These are phyloP conservation scores for Stylophora pistillata DNA, from an alignment of 64 coral and sea anemone genomes.

Conservation along the genomic window DNA sequence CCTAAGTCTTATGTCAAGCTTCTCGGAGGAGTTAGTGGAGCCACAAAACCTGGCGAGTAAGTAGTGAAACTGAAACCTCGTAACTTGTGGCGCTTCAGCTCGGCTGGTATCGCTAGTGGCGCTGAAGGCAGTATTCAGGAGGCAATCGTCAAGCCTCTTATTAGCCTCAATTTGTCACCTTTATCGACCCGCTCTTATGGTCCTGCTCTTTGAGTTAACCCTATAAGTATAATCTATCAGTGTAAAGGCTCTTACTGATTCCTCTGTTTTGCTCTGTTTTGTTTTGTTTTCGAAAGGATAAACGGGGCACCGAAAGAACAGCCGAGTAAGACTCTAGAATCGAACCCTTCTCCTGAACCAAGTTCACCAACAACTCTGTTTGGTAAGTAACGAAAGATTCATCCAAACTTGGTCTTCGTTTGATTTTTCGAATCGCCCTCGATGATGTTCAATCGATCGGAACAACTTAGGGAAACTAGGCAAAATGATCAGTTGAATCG, in stretches of 20 bases:
- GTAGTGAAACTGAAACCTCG: background rate
- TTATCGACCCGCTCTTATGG: no score
- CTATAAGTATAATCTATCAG: background rate
- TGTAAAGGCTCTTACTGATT: background rate
- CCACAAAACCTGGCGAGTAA: background rate
- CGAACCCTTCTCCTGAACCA: background rate
- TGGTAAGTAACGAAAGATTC: constrained; percentile 40
- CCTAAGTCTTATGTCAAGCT: constrained; percentile 95
- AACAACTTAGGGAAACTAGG: no score
- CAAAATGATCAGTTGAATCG: no score
- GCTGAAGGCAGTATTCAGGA: no score
- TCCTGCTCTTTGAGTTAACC: no score
- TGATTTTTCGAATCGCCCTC: no score
- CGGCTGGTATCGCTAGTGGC: no score
- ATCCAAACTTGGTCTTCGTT: no score
- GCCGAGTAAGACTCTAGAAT: background rate
- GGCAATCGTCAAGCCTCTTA: no score
- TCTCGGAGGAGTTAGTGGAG: constrained; percentile 4
- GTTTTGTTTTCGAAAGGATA: background rate
- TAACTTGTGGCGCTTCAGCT: background rate
- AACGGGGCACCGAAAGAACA: constrained; percentile 12
- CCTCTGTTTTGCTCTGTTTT: background rate
- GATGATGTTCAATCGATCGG: no score
- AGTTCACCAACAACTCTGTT: constrained; percentile 33
- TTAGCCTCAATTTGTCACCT: no score